phyloP scores from a whole-genome alignment of 2,113 vertebrate genomes.

The Halcyon malimbica region DNA sequence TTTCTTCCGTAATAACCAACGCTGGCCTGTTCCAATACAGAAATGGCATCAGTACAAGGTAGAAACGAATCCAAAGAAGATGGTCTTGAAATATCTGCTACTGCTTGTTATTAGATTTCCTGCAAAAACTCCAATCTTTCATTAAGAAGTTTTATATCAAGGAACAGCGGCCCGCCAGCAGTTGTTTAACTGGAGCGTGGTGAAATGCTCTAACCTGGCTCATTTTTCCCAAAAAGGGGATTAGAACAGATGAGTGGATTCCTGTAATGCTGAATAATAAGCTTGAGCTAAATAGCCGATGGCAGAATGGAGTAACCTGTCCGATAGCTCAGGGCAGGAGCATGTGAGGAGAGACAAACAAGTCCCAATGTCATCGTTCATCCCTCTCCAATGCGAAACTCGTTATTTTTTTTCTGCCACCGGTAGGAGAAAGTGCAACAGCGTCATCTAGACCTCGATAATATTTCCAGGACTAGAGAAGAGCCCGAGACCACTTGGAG shows the following conservation, averaged over 20 bases:
- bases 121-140: neutral
- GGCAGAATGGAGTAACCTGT: neutral
- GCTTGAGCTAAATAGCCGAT: neutral
- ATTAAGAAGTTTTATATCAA: neutral
- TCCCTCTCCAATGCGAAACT: neutral
- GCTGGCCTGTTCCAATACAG: neutral
- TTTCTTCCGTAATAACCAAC: neutral
- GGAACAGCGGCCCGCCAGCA: neutral
- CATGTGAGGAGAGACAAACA: neutral
- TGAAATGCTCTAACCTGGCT: neutral
- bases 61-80: constrained; percentile 17
- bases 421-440: neutral
- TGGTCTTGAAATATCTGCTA: constrained; percentile 38
- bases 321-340: neutral
- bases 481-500: neutral
- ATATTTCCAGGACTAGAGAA: neutral
- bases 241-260: neutral
- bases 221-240: neutral
- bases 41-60: constrained; percentile 3
- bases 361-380: neutral
- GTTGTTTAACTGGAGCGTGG: neutral
- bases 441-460: neutral
- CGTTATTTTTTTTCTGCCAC: accelerated
- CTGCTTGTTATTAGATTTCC: constrained; percentile 26
- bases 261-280: neutral